phyloP scores from a whole-genome alignment of 2,888 invertebrate species.

The Liopterus haemorrhoidalis region DNA sequence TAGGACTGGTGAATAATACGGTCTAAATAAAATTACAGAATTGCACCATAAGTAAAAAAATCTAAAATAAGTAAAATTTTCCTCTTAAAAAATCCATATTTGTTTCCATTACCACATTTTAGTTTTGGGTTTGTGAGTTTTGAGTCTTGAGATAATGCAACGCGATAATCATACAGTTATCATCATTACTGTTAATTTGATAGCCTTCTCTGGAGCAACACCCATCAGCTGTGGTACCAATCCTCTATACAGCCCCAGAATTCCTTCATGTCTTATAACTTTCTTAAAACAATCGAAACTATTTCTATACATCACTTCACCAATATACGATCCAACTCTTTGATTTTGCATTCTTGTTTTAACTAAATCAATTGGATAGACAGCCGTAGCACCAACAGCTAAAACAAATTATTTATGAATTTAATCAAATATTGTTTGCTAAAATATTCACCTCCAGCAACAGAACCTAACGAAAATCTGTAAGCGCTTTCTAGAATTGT shows the following conservation, averaged over 20 bases:
- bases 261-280: slow-evolving; percentile 78
- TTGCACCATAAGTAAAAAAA: too few relatives aligned
- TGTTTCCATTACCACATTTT: too few relatives aligned
- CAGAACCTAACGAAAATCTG: slow-evolving; percentile 83
- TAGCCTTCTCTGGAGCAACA: slow-evolving; percentile 98
- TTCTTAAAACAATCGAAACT: slow-evolving; percentile 96
- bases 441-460: slow-evolving; percentile 77
- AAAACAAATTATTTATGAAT: slow-evolving; percentile 26
- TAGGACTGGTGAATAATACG: too few relatives aligned
- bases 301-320: slow-evolving; percentile 94
- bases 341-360: slow-evolving; percentile 99
- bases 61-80: too few relatives aligned
- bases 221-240: slow-evolving; percentile 94
- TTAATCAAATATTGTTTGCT: neutral
- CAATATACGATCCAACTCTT: slow-evolving; percentile 88
- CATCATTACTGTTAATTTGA: slow-evolving; percentile 81
- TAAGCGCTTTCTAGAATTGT: slow-evolving; percentile 90
- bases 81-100: too few relatives aligned
- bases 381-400: slow-evolving; percentile 97
- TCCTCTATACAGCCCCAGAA: slow-evolving; percentile 86
- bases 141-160: too few relatives aligned
- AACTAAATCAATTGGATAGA: slow-evolving; percentile 98
- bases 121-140: too few relatives aligned
- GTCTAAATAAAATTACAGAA: too few relatives aligned
- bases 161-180: too few relatives aligned